phyloP scores from a whole-genome alignment of 2,888 invertebrate species.

The Onchidella celtica region DNA sequence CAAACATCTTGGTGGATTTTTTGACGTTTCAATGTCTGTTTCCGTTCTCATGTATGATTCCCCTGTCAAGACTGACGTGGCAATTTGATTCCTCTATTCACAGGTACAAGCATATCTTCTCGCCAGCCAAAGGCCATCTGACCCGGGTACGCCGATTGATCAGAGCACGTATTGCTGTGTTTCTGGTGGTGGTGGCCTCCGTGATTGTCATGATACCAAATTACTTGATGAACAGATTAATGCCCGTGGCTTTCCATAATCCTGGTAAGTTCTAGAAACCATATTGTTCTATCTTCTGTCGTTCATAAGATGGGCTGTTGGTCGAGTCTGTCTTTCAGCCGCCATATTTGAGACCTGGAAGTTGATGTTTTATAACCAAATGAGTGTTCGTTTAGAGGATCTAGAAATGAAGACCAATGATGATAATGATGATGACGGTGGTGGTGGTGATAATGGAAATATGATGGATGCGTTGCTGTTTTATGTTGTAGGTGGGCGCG shows the following conservation, averaged over 20 bases:
- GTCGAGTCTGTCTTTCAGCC: too few species aligned
- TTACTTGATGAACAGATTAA: conserved; percentile 85
- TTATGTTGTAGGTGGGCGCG: background rate
- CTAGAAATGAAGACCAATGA: too few species aligned
- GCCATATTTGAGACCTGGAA: too few species aligned
- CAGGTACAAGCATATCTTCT: conserved; percentile 82
- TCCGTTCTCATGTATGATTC: too few species aligned
- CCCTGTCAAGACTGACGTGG: too few species aligned
- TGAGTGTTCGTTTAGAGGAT: too few species aligned
- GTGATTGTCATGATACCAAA: conserved; percentile 91
- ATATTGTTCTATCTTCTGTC: background rate
- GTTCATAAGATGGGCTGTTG: background rate
- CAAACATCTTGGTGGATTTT: too few species aligned
- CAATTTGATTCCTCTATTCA: too few species aligned
- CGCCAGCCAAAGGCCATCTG: conserved; percentile 87
- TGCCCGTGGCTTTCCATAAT: background rate
- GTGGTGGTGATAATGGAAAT: conserved; percentile 10
- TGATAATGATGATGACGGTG: conserved; percentile 13
- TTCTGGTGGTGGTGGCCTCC: conserved; percentile 91
- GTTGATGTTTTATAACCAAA: too few species aligned
- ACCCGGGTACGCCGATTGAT: conserved; percentile 68
- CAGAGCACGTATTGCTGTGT: conserved; percentile 88
- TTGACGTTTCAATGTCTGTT: too few species aligned
- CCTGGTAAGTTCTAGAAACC: conserved; percentile 5
- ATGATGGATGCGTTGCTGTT: background rate